Base-by-base conservation (phyloP, 1,140 invertebrate species). In the Drosophila pectinifera region DNA sequence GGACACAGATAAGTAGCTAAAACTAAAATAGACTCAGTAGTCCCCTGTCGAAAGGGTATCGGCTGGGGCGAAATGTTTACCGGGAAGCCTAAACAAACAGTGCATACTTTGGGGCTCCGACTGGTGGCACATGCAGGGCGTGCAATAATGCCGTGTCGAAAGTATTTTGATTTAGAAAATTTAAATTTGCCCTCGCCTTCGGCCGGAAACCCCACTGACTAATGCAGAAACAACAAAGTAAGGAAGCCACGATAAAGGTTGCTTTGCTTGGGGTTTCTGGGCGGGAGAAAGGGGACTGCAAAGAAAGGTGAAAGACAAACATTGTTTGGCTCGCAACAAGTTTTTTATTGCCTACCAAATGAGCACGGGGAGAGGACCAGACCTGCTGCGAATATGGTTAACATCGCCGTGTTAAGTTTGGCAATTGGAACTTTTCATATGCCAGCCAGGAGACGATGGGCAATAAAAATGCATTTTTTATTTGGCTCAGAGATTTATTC, bases 261-360 rank as follows among this genome's bases (percentile, higher is more conserved):
- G 34, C 34, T 41, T 55, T 28, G 46, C 34, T 13, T 18, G 26
- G n/a, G 5, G 24, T 16, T 48, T 48, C 14, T 31, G 8, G 8
- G 28, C 10, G 28, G 28, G 3, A 31, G 8, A 31, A 4, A 11
- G n/a, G 38, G 16, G 26, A 43, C 10, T 28, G 42, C 46, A 49
- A 31, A 24, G 43, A 58, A 76, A 34, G 68, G 56, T 73, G 61
- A 76, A 77, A 68, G 48, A 42, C 65, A 86, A 88, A 86, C 83
- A 86, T 65, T 88, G 65, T 88, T 68, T 62, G 46, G 39, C 41
- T 58, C 49, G 67, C 83, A 88, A 83, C 79, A 88, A 88, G 79
- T 79, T 57, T 82, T 85, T 80, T 86, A 88, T 86, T 86, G 83
- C 83, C 82, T 86, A 83, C 84, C 83, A 86, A 86, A 86, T 86